Base-by-base conservation (phyloP, 1,140 invertebrate species). In the Tetraneura akinire region DNA sequence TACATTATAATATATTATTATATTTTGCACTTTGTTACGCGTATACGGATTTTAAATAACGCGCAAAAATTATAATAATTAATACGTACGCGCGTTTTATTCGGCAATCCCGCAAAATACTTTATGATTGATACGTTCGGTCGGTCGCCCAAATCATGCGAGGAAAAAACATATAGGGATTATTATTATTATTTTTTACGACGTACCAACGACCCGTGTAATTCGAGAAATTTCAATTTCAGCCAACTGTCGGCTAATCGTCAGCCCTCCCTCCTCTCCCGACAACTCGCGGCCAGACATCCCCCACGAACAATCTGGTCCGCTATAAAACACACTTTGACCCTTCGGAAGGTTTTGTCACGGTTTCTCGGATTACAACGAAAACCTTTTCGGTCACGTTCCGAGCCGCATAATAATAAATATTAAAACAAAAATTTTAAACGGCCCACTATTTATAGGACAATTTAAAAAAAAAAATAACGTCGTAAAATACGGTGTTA, bases 171-270 rank as follows among this genome's bases (percentile, higher is more conserved):
- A n/a, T 21, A 16, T 16, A 62, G 51, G 32, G 74, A 60, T 78
- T 78, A 62, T 60, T 78, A 60, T 78, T 78, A 51, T 78, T 78
- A n/a, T 78, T 78, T 62, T 62, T 62, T 78, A 62, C 74, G 37
- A 42, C 55, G 51, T 23, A 42, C 32, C 74, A 62, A 78, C 74
- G 74, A 78, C 74, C 74, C 74, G 55, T 78, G 74, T 78, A 78
- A 78, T 78, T 78, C 55, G 74, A 78, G 74, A 78, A 78, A 78
- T 78, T 78, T 78, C 74, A 78, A 78, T 78, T 78, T 78, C 74
- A 55, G 55, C 74, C 74, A 78, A 78, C 74, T 78, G 74, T 78
- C 74, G 74, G 55, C 74, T 78, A 78, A 78, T 78, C 74, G 74
- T 78, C 74, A 62, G 37, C 8, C n/a, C 37, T 23, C 53, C 74